Conservation (phyloP, 2,797 vertebrate genomes). For the Brachyrhaphis roseni region DNA sequence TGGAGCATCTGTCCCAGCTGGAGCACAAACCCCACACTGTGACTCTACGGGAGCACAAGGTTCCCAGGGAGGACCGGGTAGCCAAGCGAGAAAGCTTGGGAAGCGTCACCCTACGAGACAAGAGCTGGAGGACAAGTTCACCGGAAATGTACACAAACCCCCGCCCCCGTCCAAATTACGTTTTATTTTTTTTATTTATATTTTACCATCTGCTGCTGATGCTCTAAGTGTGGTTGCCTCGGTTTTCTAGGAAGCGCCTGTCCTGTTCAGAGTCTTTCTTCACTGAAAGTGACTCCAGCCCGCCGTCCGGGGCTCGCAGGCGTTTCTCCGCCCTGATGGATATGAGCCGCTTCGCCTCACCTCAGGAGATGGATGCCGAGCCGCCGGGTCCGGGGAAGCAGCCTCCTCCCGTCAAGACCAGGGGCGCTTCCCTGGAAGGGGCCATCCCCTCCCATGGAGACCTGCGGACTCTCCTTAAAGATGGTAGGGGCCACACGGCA, state of each 20-base stretch:
- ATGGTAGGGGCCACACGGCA: slow-evolving; percentile 49
- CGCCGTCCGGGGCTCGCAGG: slow-evolving; percentile 85
- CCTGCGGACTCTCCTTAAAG: slow-evolving; percentile 59
- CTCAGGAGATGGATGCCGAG: slow-evolving; percentile 85
- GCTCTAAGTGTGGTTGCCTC: not conserved
- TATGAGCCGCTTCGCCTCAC: slow-evolving; percentile 84
- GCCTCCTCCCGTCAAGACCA: slow-evolving; percentile 73
- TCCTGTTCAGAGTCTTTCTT: slow-evolving; percentile 89
- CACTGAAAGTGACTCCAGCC: slow-evolving; percentile 88
- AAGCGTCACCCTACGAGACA: slow-evolving; percentile 87
- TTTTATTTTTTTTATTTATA: too few species aligned
- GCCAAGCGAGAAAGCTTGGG: slow-evolving; percentile 88
- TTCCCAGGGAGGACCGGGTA: slow-evolving; percentile 85
- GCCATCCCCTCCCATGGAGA: slow-evolving; percentile 67
- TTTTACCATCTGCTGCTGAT: not conserved
- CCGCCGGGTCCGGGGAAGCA: slow-evolving; percentile 63
- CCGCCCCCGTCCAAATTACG: too few species aligned
- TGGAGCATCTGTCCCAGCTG: slow-evolving; percentile 93
- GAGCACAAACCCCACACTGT: slow-evolving; percentile 85
- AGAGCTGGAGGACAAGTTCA: slow-evolving; percentile 88
- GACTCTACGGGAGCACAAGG: slow-evolving; percentile 84
- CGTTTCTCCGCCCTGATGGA: slow-evolving; percentile 91
- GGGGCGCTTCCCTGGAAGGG: slow-evolving; percentile 82
- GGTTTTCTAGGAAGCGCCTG: slow-evolving; percentile 85
- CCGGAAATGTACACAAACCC: slow-evolving; percentile 87